These are phyloP conservation scores for Caerostris darwini DNA, from an alignment of 1,140 invertebrate species.

Conservation along the genomic window DNA sequence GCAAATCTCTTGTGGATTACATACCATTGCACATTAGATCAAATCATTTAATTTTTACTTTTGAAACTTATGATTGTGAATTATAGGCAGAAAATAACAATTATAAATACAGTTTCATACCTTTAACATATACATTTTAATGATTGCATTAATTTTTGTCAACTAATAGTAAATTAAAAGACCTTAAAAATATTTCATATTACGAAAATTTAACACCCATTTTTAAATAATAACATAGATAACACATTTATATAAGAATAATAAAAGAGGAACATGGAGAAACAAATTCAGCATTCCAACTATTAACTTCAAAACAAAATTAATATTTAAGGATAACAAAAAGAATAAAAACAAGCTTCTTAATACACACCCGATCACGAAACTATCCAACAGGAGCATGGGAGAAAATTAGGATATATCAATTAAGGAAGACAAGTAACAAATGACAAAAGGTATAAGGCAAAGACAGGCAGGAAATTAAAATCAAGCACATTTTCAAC, in stretches of 20 bases:
- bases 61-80: too few species aligned
- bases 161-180: too few species aligned
- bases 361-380: constrained; percentile 69
- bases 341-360: constrained; percentile 43
- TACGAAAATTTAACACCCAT: too few species aligned
- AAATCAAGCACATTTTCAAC: not conserved
- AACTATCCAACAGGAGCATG: constrained; percentile 78
- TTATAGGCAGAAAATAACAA: too few species aligned
- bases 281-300: not conserved
- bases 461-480: not conserved
- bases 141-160: too few species aligned
- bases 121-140: too few species aligned
- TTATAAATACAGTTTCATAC: too few species aligned
- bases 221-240: too few species aligned
- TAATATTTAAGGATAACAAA: constrained; percentile 16
- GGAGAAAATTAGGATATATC: constrained; percentile 69
- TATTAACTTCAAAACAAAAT: not conserved
- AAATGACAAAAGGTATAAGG: constrained; percentile 35
- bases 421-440: constrained; percentile 3
- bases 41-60: too few species aligned
- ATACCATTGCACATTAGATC: too few species aligned
- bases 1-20: too few species aligned
- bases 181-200: not conserved
- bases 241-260: not conserved
- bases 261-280: not conserved